Evolutionary conservation across 2,113 vertebrate species (phyloP).

Genomic region (Cettia cetti): DNA sequence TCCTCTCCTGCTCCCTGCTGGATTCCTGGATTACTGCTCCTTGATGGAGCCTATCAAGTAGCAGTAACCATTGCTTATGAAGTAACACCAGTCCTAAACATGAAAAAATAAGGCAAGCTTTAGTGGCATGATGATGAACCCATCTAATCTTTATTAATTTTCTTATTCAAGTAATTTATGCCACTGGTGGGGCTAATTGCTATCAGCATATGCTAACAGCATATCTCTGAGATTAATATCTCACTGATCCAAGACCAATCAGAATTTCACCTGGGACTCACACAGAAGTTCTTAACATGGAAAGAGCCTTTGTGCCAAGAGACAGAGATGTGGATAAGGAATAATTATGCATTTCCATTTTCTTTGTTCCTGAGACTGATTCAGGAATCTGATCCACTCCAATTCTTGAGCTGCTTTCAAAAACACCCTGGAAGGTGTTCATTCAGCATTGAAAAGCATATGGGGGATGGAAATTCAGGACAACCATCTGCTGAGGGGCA

Average conservation of each 20-base stretch:
- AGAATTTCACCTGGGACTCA: not conserved
- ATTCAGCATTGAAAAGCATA: not conserved
- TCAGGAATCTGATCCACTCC: conserved; percentile 22
- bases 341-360: not conserved
- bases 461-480: not conserved
- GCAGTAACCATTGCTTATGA: not conserved
- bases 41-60: not conserved
- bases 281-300: not conserved
- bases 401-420: conserved; percentile 59
- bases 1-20: not conserved
- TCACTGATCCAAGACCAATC: not conserved
- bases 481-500: not conserved
- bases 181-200: not conserved
- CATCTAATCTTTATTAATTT: not conserved
- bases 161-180: not conserved
- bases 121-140: not conserved
- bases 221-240: not conserved
- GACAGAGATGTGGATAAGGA: not conserved
- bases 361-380: not conserved
- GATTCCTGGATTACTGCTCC: not conserved
- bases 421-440: conserved; percentile 23
- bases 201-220: not conserved
- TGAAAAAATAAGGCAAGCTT: not conserved
- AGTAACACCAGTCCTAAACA: not conserved
- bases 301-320: not conserved